Evolutionary conservation across 2,888 invertebrate genomes (phyloP), one percentile per base, ranked within the genome.

Genomic region (Apomyelois bistriatella): DNA sequence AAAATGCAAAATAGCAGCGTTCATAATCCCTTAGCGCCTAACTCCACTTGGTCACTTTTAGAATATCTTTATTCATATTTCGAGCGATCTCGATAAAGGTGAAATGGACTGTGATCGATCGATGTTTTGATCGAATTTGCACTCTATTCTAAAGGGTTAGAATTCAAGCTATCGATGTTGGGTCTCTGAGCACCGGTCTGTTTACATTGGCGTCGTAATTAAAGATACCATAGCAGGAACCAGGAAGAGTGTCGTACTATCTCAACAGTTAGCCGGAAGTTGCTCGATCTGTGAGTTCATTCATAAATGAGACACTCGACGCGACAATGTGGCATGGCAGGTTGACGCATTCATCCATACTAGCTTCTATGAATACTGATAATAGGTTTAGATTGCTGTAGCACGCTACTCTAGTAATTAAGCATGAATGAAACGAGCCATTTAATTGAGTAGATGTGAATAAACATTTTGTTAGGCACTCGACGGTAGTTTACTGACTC

Each of bases 161-260:
- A 72, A 72, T 61, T 58, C 53, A 60, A 54, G 72, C 70, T 77
- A 52, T 61, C 54, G 52, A 48, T 52, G 55, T 48, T 50, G 48
- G 51, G 32, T 56, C 56, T 49, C 50, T 55, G 57, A 60, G 59
- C 65, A 70, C 70, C 70, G 79, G 77, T 79, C 82, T 76, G 74
- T 74, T 82, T 86, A 83, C 74, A 70, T 76, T 85, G 82, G 82
- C 74, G 64, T 67, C 68, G 85, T 85, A 85, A 87, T 89, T 87
- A 90, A 86, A 88, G 85, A 88, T 83, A 85, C 85, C 86, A 84
- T 83, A 82, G 84, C 87, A 88, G 90, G 89, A 89, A 90, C 89
- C 85, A 89, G 90, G 90, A 90, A 90, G 87, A 89, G 89, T 82
- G 85, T 86, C 87, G 90, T 89, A 90, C 89, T 90, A 90, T 90